Evolutionary conservation across 2,888 invertebrate genomes (phyloP), one percentile per base, ranked within the genome.

Genomic region (Drosophila colorata): DNA sequence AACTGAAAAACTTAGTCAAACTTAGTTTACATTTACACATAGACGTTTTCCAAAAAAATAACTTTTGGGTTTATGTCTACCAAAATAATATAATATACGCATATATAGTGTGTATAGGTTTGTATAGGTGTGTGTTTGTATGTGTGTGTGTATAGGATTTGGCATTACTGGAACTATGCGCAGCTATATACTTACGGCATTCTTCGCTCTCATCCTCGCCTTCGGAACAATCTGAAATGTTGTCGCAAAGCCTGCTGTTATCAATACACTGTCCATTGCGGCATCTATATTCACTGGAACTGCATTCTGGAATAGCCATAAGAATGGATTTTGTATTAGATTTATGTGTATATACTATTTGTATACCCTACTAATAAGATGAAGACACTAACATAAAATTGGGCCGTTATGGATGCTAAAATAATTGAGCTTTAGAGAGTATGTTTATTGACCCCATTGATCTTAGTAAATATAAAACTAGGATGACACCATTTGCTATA

Each of bases 181-280:
- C 11, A 33, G 6, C 23, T 40, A 25, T 4, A 1, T 25, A 91
- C 92, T 92, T 91, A 92, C 92, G 88, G 80, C 92, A 92, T 58
- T 88, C 86, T 4, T 86, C 83, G 66, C 81, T 80, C 91, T 96
- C 95, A 90, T 96, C 95, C 25, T 94, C 94, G 48, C 93, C 92
- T 74, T 95, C 95, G 25, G 89, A 85, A 86, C 95, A 95, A 74
- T 95, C 93, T 14, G 41, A 46, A 4, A 84, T 52, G 33, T 93
- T 92, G 83, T 95, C 93, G 91, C 95, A 95, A 33, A 92, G 92
- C 49, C 89, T 90, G 60, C 88, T 90, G 41, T 80, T 87, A 38
- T 94, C 93, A 72, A 95, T 94, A 91, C 95, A 96, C 25, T 91
- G 89, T 4, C 94, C 94, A 91, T 94, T 94, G 64, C 91, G 91